These are phyloP conservation scores for Sapajus apella DNA, from an alignment of 2,113 vertebrate genomes.

Conservation along the genomic window DNA sequence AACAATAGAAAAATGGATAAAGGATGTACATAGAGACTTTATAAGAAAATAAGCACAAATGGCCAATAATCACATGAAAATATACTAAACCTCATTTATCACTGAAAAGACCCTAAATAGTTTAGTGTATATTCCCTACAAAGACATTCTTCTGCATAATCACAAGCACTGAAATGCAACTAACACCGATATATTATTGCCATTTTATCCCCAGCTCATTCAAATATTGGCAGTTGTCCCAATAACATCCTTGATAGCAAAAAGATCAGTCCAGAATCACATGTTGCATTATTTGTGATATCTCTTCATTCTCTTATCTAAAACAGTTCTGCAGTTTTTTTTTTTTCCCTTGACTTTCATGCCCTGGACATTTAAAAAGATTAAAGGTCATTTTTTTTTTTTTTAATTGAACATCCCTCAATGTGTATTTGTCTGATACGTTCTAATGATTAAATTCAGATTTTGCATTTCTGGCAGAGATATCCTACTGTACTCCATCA, in stretches of 20 bases:
- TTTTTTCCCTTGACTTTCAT: neutral
- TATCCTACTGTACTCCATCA: neutral
- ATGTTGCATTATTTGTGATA: neutral
- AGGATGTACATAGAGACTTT: neutral
- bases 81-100: neutral
- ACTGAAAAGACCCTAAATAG: neutral
- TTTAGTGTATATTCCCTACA: too few species aligned
- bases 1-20: neutral
- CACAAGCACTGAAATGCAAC: too few species aligned
- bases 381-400: neutral
- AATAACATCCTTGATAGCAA: neutral
- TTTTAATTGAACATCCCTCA: neutral
- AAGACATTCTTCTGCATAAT: neutral
- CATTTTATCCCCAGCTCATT: neutral
- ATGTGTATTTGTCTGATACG: neutral
- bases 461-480: neutral
- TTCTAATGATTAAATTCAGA: neutral
- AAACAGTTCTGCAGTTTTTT: neutral
- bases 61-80: neutral
- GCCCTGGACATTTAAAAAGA: neutral
- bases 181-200: fast-evolving
- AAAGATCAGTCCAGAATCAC: neutral
- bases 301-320: neutral
- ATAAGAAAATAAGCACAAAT: neutral
- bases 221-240: neutral